Base-by-base conservation (phyloP, 2,113 vertebrate genomes). In the Corydoras maculifer region DNA sequence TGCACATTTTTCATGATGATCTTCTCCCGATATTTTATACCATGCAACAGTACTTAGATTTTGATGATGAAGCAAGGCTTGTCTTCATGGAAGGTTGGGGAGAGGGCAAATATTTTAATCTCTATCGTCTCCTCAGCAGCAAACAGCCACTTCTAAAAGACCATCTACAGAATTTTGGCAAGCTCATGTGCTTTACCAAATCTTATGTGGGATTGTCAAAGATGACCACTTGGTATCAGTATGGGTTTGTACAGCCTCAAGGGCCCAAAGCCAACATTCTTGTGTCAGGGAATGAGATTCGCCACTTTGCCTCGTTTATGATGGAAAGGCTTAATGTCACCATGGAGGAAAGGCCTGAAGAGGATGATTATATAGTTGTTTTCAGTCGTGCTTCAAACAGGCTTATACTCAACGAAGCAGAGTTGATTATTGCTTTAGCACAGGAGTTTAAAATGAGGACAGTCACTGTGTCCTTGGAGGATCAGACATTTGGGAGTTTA, bases 41-140 rank as follows among this genome's bases (percentile, higher is more conserved):
- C 29, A 94, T 99, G 92, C 91, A 88, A 58, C 96, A 97, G 86
- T 96, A 94, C 80, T 91, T 90, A 0, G 94, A 97, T 81, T 82
- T 98, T 67, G 92, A 93, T 9, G 84, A 78, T 2, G 92, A 96
- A 58, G 91, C 94, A 0, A 86, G 97, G 0, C 88, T 97, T 7
- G 92, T 99, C 78, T 98, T 99, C 85, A 97, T 97, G 95, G 97
- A 99, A 83, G 97, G 97, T 25, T 96, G 96, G 96, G 78, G 78
- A 0, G 94, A 98, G 83, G 97, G 97, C 0, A 84, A 87, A 0
- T 91, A 99, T 84, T 99, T 98, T 65, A 93, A 99, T 57, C 93
- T 99, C 13, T 99, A 99, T 82, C 88, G 84, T 68, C 87, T 97
- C 54, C 90, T 99, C 50, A 98, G 94, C 88, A 92, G 86, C 81